phyloP scores from a whole-genome alignment of 2,888 invertebrate species.

The Sphinx pinastri region DNA sequence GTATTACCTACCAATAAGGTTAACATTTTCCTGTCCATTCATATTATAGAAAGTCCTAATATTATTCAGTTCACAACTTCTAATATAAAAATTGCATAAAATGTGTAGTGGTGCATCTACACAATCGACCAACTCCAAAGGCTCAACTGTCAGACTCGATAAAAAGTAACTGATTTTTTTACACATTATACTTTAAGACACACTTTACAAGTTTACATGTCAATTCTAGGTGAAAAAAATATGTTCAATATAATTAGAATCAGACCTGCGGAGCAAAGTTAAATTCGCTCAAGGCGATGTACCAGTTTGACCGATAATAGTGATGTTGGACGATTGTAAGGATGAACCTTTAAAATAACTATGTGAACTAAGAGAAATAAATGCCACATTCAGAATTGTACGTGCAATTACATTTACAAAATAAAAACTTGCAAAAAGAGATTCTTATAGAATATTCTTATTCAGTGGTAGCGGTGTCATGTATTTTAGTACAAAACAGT shows the following conservation, averaged over 20 bases:
- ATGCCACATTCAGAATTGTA: not conserved
- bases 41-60: too few species aligned
- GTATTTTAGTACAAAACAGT: not conserved
- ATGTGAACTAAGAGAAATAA: not conserved
- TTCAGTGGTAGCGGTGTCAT: not conserved
- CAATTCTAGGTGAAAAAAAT: too few species aligned
- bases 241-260: too few species aligned
- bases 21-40: too few species aligned
- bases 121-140: not conserved
- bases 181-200: too few species aligned
- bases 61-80: not conserved
- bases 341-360: not conserved
- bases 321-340: not conserved
- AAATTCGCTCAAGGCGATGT: not conserved
- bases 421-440: not conserved
- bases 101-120: constrained; percentile 2
- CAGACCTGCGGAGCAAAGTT: too few species aligned
- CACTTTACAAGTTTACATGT: too few species aligned
- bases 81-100: not conserved
- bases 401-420: not conserved
- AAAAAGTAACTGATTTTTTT: not conserved
- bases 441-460: not conserved
- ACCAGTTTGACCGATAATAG: not conserved
- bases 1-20: too few species aligned
- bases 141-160: not conserved